Percentiles rank a stretch among this genome's conserved stretches.
Evolutionary conservation across 2,113 vertebrate genomes (phyloP).

Genomic region (Cryptotis parvus): DNA sequence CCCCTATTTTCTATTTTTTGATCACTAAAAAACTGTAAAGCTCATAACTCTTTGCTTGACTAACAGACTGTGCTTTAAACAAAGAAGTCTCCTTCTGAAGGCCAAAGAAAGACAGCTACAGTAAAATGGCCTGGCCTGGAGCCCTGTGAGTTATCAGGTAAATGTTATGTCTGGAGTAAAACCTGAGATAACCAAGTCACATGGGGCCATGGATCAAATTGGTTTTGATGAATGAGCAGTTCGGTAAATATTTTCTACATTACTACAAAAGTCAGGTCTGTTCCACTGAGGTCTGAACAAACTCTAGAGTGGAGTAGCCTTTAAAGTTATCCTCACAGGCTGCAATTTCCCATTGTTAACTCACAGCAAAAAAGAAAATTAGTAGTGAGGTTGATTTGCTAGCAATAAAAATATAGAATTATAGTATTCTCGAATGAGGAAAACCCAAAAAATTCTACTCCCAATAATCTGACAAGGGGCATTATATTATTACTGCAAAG

Average conservation of each 20-base stretch:
- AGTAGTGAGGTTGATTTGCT: conserved; percentile 2
- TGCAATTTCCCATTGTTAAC: conserved; percentile 53
- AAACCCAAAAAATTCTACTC: conserved; percentile 28
- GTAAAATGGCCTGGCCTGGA: conserved; percentile 45
- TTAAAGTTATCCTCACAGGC: background rate
- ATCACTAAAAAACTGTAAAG: conserved; percentile 41
- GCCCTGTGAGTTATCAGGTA: conserved; percentile 78
- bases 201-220: conserved; percentile 77
- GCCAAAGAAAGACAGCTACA: conserved; percentile 49
- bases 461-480: background rate
- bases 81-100: conserved; percentile 62
- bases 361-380: conserved; percentile 59
- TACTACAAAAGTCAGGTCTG: conserved; percentile 51
- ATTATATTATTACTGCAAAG: no score
- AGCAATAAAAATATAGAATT: conserved; percentile 59
- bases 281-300: conserved; percentile 78
- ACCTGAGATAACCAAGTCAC: conserved; percentile 77
- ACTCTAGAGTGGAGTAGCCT: conserved; percentile 49
- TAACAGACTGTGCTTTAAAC: conserved; percentile 66
- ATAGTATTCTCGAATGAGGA: background rate
- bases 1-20: conserved; percentile 25
- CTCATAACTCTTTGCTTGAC: conserved; percentile 43
- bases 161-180: conserved; percentile 79
- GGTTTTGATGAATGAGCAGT: conserved; percentile 85
- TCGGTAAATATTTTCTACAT: conserved; percentile 75